Conservation (phyloP, 2,797 vertebrate species). For the Mastacembelus armatus region DNA sequence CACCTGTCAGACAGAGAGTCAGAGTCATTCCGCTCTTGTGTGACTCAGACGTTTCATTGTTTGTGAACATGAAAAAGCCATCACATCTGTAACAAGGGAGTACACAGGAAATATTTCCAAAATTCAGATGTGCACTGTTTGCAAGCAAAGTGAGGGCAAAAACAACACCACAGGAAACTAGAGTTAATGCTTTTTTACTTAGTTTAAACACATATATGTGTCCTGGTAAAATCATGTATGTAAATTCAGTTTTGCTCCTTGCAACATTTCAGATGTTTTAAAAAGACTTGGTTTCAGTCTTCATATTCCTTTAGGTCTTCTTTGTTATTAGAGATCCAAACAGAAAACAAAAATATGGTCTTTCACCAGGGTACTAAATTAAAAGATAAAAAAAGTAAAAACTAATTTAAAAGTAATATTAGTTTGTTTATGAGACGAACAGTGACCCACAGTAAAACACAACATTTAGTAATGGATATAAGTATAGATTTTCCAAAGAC, state of each 20-base stretch:
- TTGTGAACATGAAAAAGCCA: slow-evolving; percentile 62
- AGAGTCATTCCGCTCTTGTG: slow-evolving; percentile 13
- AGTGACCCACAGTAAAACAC: slow-evolving; percentile 59
- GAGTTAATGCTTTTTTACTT: neutral
- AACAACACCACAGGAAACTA: slow-evolving; percentile 36
- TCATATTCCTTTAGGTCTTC: neutral
- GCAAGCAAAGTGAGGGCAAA: slow-evolving; percentile 38
- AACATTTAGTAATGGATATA: slow-evolving; percentile 64
- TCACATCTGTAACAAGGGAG: slow-evolving; percentile 35
- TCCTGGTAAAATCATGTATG: slow-evolving; percentile 28
- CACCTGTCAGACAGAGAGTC: slow-evolving; percentile 32
- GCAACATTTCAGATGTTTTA: slow-evolving; percentile 8
- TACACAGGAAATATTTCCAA: slow-evolving; percentile 30
- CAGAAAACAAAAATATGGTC: too few species aligned
- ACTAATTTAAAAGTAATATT: too few species aligned
- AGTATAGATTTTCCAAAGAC: slow-evolving; percentile 58
- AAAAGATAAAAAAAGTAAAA: too few species aligned
- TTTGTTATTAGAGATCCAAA: neutral
- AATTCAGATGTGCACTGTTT: slow-evolving; percentile 40
- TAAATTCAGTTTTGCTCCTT: slow-evolving; percentile 43
- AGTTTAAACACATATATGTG: slow-evolving; percentile 28
- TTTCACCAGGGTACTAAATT: too few species aligned
- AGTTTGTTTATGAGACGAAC: slow-evolving; percentile 49
- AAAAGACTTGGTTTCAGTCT: slow-evolving; percentile 9
- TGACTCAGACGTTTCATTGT: slow-evolving; percentile 51